phyloP scores from a whole-genome alignment of 2,113 vertebrate species.

The Oceanites oceanicus region DNA sequence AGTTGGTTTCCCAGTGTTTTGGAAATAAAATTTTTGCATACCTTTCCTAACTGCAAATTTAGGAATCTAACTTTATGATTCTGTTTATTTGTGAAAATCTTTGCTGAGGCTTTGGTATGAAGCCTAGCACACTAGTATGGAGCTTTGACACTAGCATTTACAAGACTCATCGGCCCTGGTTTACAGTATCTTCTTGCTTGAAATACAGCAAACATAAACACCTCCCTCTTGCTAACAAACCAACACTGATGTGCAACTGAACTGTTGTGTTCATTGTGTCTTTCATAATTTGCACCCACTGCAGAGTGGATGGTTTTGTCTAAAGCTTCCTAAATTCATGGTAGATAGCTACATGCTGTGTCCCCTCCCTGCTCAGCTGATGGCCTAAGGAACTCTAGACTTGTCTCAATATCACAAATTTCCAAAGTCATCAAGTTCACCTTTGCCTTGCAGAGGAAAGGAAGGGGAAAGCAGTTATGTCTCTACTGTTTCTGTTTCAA shows the following conservation, averaged over 20 bases:
- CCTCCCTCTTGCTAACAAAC: background rate
- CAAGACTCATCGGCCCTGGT: background rate
- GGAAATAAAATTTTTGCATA: background rate
- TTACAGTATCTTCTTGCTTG: background rate
- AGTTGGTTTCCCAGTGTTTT: background rate
- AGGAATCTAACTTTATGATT: background rate
- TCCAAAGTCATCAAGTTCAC: background rate
- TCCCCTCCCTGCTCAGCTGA: background rate
- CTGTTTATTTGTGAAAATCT: background rate
- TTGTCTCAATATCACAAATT: background rate
- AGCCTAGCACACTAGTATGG: background rate
- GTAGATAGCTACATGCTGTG: background rate
- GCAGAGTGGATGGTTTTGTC: background rate
- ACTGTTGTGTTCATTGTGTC: background rate
- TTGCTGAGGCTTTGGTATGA: background rate
- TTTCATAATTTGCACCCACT: background rate
- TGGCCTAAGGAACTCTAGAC: background rate
- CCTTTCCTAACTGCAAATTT: background rate
- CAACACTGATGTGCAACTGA: background rate
- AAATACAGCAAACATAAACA: background rate
- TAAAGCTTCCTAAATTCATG: fast-evolving
- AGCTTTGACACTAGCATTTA: background rate
- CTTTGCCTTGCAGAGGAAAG: background rate
- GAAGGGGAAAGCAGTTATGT: background rate
- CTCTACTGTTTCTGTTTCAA: background rate